phyloP scores from a whole-genome alignment of 2,888 invertebrate species.

The Yponomeuta evonymella region DNA sequence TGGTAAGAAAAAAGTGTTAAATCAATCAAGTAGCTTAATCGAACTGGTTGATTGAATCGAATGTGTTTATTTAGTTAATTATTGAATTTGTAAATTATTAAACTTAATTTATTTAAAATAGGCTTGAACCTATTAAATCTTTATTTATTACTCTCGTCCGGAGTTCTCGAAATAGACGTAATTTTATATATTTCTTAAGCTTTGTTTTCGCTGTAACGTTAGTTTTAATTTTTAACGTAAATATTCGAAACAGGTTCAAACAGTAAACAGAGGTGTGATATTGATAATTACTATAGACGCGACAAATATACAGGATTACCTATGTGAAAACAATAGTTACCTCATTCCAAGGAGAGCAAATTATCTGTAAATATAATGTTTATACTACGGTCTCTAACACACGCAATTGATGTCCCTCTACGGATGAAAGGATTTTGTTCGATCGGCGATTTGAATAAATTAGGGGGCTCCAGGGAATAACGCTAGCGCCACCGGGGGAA shows the following conservation, averaged over 20 bases:
- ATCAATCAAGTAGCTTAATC: background rate
- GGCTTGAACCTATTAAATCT: background rate
- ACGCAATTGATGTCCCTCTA: too few species aligned
- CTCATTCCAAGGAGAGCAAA: slow-evolving; percentile 33
- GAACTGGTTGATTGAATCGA: background rate
- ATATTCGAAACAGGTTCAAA: slow-evolving; percentile 20
- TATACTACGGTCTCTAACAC: background rate
- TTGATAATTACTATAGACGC: slow-evolving; percentile 37
- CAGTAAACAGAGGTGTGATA: slow-evolving; percentile 52
- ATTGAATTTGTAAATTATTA: slow-evolving; percentile 3
- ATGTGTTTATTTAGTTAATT: background rate
- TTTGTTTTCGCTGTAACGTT: background rate
- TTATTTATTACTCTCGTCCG: background rate
- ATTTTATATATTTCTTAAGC: background rate
- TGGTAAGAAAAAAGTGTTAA: background rate
- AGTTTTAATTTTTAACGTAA: slow-evolving; percentile 2
- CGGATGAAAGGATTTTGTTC: too few species aligned
- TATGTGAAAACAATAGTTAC: slow-evolving; percentile 50
- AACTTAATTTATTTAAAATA: slow-evolving; percentile 6
- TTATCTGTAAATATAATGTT: background rate
- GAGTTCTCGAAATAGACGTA: background rate
- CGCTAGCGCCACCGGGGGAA: too few species aligned
- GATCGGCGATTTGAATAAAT: too few species aligned
- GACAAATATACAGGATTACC: slow-evolving; percentile 30
- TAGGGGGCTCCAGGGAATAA: too few species aligned